A percentile compares a stretch with the other conserved stretches of the same genome.
Conservation (phyloP, 1,140 invertebrate species). For the Maconellicoccus hirsutus region DNA sequence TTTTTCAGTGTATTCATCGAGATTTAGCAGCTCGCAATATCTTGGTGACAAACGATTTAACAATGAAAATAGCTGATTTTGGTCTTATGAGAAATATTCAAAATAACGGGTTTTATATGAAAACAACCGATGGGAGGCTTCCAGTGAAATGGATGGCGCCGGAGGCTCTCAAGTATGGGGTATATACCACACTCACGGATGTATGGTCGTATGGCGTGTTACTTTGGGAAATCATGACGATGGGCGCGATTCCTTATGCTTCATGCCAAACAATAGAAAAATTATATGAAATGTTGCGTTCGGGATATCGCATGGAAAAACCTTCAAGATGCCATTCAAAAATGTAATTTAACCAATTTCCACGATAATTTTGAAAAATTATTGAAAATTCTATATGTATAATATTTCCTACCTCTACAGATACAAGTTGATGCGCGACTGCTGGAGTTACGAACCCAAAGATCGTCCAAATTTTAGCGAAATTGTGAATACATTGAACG, state of each 20-base stretch:
- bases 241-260: slow-evolving; percentile 83
- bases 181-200: slow-evolving; percentile 92
- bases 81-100: slow-evolving; percentile 90
- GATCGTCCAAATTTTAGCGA: no score
- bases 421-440: no score
- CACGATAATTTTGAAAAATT: no score
- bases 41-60: slow-evolving; percentile 81
- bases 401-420: no score
- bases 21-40: slow-evolving; percentile 97
- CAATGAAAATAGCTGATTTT: slow-evolving; percentile 96
- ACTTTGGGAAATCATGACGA: slow-evolving; percentile 90
- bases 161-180: slow-evolving; percentile 84
- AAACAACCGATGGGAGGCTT: slow-evolving; percentile 84
- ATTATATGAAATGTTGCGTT: slow-evolving; percentile 69
- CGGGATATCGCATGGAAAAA: slow-evolving; percentile 86
- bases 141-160: slow-evolving; percentile 99
- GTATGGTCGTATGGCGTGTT: slow-evolving; percentile 94
- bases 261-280: slow-evolving; percentile 68
- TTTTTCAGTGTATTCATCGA: slow-evolving; percentile 94
- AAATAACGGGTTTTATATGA: slow-evolving; percentile 91
- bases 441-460: no score
- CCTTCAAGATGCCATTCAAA: slow-evolving; percentile 81
- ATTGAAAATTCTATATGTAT: no score
- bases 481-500: no score
- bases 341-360: no score